These are phyloP conservation scores for Porites evermanni DNA, from an alignment of 92 coral and sea anemone genomes.

Conservation along the genomic window DNA sequence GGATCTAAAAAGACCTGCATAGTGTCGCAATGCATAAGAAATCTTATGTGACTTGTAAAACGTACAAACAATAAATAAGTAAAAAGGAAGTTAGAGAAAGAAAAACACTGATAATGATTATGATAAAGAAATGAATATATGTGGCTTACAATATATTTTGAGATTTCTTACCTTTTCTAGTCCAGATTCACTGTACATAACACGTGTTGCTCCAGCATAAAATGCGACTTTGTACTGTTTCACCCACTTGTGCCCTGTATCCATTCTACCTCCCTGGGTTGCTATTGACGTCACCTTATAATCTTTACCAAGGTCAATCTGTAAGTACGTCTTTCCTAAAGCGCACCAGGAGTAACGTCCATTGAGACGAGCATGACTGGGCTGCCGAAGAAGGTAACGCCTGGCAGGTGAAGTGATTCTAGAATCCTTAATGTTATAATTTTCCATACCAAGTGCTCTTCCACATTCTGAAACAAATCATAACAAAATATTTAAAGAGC, in stretches of 20 bases:
- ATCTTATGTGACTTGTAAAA: too few relatives aligned
- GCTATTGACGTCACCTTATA: slow-evolving; percentile 52
- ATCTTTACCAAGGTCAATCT: slow-evolving; percentile 16
- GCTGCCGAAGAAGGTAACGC: background rate
- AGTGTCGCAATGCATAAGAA: too few relatives aligned
- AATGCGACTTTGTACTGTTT: slow-evolving; percentile 31
- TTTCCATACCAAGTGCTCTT: slow-evolving; percentile 47
- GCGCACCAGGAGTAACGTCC: slow-evolving; percentile 55
- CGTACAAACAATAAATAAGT: too few relatives aligned
- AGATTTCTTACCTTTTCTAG: background rate
- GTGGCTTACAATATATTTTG: too few relatives aligned
- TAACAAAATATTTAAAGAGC: too few relatives aligned
- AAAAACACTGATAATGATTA: background rate
- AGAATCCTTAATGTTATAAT: background rate
- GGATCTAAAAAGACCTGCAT: too few relatives aligned
- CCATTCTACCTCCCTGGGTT: slow-evolving; percentile 53
- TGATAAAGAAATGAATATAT: background rate
- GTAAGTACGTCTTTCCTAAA: background rate
- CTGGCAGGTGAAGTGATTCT: slow-evolving; percentile 37
- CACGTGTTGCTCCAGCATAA: slow-evolving; percentile 27
- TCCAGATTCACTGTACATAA: slow-evolving; percentile 42
- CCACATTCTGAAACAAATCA: background rate
- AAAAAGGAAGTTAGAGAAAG: too few relatives aligned
- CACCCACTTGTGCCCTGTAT: slow-evolving; percentile 40
- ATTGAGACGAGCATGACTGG: slow-evolving; percentile 40